Base-by-base conservation (phyloP, 2,888 invertebrate genomes). In the Argyra leucocephala region DNA sequence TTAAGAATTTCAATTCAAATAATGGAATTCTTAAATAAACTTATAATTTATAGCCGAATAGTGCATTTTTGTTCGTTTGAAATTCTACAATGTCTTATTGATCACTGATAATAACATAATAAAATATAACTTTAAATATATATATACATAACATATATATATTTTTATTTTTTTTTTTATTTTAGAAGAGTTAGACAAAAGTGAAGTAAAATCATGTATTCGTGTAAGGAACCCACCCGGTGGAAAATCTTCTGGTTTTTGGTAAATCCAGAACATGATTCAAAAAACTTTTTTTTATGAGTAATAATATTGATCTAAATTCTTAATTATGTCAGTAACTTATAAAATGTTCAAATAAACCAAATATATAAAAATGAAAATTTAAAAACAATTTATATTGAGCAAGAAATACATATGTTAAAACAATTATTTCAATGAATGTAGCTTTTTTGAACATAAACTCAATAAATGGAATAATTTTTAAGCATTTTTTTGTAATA, bases 221-320 rank as follows among this genome's bases (percentile, higher is more conserved):
- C 88, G 91, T 72, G 91, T 94, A 4, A 85, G 89, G 76, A 91
- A 93, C 83, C 94, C 94, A 10, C 94, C 94, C 2, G 94, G 94
- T 71, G 94, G 94, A 63, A 88, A 89, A 78, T 93, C 93, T 18
- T 89, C 91, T 64, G 87, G 85, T 61, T 88, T 93, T 76, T 93
- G 92, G 93, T 93, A 90, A 86, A 78, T 62, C 5, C 9, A 31
- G 5, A n/a, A n/a, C n/a, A n/a, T n/a, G n/a, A n/a, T n/a, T n/a
- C n/a, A n/a, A n/a, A n/a, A n/a, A n/a, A n/a, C n/a, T 31, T 31
- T 31, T 7, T 31, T 31, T 31, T 10, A 31, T 31, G 31, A 31
- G 31, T 10, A 31, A 31, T 31, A 31, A 31, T 7, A 10, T 31
- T 31, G 10, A 7, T 48, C 18, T 48, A 48, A 2, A 5, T 5